Conservation (phyloP, 1,140 invertebrate genomes). For the Agraylea sexmaculata region DNA sequence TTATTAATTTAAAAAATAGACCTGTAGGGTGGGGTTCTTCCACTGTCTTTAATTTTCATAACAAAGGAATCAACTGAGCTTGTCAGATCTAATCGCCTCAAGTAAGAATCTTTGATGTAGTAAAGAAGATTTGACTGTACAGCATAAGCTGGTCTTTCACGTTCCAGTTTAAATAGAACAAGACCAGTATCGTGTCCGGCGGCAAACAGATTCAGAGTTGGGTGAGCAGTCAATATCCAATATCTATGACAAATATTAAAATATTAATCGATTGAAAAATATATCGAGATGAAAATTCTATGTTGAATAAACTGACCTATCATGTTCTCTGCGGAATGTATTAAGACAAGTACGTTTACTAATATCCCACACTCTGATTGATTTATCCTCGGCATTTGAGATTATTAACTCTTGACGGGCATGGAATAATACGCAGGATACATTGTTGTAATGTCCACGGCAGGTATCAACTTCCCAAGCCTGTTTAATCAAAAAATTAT, state of each 20-base stretch:
- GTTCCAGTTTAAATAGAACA: conserved; percentile 72
- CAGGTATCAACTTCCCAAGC: conserved; percentile 99
- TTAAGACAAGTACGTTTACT: conserved; percentile 93
- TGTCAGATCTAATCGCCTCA: conserved; percentile 86
- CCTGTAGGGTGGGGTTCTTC: conserved; percentile 58
- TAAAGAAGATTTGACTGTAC: conserved; percentile 88
- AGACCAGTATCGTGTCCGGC: conserved; percentile 89
- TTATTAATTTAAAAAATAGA: conserved; percentile 1
- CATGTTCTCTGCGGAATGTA: conserved; percentile 90
- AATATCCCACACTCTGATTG: conserved; percentile 98
- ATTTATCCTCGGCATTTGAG: conserved; percentile 97
- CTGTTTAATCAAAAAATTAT: conserved; percentile 26
- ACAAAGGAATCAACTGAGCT: conserved; percentile 86
- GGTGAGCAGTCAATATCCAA: conserved; percentile 91
- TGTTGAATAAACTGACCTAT: conserved; percentile 46
- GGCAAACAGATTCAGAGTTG: conserved; percentile 74
- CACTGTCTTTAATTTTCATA: conserved; percentile 81
- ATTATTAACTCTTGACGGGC: conserved; percentile 93
- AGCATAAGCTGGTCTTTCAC: conserved; percentile 92
- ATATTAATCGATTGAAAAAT: conserved; percentile 1
- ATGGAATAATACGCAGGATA: conserved; percentile 96
- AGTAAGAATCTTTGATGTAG: conserved; percentile 87
- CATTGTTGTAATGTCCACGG: conserved; percentile 98
- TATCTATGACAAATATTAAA: conserved; percentile 49
- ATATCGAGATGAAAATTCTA: conserved; percentile 27